phyloP scores from a whole-genome alignment of 35 echinoderm and acorn worm species.

The Anneissia japonica region DNA sequence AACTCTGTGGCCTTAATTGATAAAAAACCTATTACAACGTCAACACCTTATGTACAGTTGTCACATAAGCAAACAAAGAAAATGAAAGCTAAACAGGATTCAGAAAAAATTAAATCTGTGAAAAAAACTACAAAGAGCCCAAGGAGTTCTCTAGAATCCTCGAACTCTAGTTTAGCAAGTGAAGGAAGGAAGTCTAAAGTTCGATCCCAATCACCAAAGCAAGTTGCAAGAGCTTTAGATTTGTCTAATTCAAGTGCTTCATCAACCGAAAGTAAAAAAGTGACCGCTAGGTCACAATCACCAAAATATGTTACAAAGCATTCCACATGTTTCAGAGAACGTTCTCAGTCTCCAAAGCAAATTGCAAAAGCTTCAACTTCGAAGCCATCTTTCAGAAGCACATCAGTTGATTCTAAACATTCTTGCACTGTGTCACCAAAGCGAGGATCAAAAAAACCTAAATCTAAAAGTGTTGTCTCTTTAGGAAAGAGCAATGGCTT shows the following conservation, averaged over 20 bases:
- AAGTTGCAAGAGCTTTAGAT: not conserved
- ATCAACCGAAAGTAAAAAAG: not conserved
- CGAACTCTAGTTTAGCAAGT: too few relatives aligned
- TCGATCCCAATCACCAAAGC: not conserved
- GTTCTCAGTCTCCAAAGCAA: not conserved
- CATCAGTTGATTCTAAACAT: not conserved
- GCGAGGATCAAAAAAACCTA: not conserved
- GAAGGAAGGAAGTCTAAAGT: not conserved
- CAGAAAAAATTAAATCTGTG: not conserved
- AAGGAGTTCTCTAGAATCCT: not conserved
- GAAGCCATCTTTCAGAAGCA: not conserved
- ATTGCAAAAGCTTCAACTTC: not conserved
- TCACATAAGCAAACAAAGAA: not conserved
- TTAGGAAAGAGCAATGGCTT: not conserved
- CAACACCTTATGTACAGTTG: constrained; percentile 1
- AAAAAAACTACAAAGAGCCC: not conserved
- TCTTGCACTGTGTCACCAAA: not conserved
- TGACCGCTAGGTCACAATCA: not conserved
- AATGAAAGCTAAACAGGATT: not conserved
- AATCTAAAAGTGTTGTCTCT: not conserved
- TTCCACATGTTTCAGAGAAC: not conserved
- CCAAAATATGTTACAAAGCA: not conserved
- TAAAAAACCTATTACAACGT: constrained; percentile 12
- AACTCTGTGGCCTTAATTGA: not conserved
- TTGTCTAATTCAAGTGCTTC: not conserved